Base-by-base conservation (phyloP, 30 jellyfish, hydroid and myxozoan genomes). In the Pelagia noctiluca region DNA sequence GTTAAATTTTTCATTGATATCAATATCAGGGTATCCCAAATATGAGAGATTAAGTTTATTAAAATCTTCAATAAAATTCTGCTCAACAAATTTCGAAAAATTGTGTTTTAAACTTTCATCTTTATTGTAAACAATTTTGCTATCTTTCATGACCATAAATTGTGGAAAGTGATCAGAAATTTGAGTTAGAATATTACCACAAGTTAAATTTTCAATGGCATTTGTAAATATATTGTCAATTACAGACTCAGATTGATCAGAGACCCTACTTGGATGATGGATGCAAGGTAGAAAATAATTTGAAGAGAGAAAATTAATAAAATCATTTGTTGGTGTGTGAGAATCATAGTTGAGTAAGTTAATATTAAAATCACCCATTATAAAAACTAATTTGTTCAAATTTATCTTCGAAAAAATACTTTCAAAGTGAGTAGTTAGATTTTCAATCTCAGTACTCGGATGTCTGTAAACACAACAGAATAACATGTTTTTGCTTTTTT, bases 361-460 rank as follows among this genome's bases (percentile, higher is more conserved):
- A n/a, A n/a, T n/a, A n/a, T n/a, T n/a, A n/a, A n/a, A n/a, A n/a
- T n/a, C n/a, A n/a, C n/a, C n/a, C n/a, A n/a, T n/a, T n/a, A n/a
- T n/a, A n/a, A n/a, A n/a, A n/a, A n/a, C n/a, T 42, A 42, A 42
- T 42, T 42, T 42, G 57, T 42, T 42, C 57, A 42, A 16, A 42
- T 42, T 42, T 42, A 42, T 42, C 57, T 42, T 42, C 57, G 57
- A 42, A 42, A 42, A 42, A 42, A 42, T 42, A 42, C 57, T 42
- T 42, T 42, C 57, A 42, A 42, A 42, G 57, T 42, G 57, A 42
- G 57, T 42, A 42, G 57, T 42, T 16, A 42, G 57, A 42, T 42
- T 42, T n/a, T n/a, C n/a, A n/a, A n/a, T n/a, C n/a, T 42, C 57
- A 42, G 57, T 42, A 42, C 57, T 42, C 57, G 57, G 57, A 42